phyloP scores from a whole-genome alignment of 2,797 vertebrate species.

The Tauraco hartlaubi region DNA sequence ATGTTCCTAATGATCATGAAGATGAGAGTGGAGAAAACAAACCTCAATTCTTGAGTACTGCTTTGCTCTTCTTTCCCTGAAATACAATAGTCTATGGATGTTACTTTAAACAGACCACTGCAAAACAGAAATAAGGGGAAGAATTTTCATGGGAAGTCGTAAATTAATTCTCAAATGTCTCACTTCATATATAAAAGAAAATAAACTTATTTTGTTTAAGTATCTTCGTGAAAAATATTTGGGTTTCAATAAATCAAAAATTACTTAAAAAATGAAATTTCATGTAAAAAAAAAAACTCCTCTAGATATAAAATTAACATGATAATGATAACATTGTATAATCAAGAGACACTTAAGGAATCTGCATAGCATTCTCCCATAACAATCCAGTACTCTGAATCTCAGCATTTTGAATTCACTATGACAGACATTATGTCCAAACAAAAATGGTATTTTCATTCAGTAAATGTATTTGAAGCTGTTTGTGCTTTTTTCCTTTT shows the following conservation, averaged over 20 bases:
- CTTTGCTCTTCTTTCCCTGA: not conserved
- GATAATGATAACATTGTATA: not conserved
- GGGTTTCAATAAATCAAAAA: not conserved
- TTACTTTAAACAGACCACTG: not conserved
- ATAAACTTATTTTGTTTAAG: not conserved
- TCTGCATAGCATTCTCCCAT: rapidly evolving
- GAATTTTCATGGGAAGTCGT: not conserved
- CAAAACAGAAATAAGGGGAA: not conserved
- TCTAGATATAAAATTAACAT: too few relatives aligned
- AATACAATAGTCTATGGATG: rapidly evolving
- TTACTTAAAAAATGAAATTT: not conserved
- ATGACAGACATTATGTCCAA: not conserved
- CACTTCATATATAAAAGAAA: not conserved
- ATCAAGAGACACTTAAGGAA: not conserved
- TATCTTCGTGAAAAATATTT: not conserved
- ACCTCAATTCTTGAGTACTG: rapidly evolving
- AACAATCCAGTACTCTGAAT: not conserved
- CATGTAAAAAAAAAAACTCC: not conserved
- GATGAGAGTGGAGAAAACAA: not conserved
- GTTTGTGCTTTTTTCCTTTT: not conserved
- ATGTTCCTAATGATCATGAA: not conserved
- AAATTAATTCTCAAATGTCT: not conserved
- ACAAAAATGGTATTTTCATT: not conserved
- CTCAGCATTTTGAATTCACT: not conserved
- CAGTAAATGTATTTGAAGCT: not conserved